Base-by-base conservation (phyloP, 2,888 invertebrate species). In the Ctena decussata region DNA sequence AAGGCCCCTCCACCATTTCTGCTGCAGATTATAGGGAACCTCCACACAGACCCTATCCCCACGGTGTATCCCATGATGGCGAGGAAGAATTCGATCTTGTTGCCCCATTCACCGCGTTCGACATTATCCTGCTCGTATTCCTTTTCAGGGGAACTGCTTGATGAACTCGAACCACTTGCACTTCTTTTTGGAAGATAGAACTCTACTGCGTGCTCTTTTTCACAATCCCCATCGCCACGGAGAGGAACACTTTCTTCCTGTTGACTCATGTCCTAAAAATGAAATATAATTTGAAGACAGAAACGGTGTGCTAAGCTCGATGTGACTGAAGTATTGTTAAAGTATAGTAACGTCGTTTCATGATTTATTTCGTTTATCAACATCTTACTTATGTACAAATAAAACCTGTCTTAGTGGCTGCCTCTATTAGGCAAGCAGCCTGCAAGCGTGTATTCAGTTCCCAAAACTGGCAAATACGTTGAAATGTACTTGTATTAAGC, bases 21-120 rank as follows among this genome's bases (percentile, higher is more conserved):
- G 35, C 84, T 82, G 32, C 84, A 87, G 0, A 82, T 81, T 11
- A 84, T 84, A 0, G 86, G 86, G 53, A 87, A 87, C 32, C 86
- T 75, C 86, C 86, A 87, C n/a, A 87, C 81, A 60, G 84, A 84
- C 30, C 86, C 86, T 18, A 87, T 81, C 6, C 86, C 86, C 2
- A 87, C 86, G 11, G 84, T 87, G 70, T 87, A 87, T 15, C 86
- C 86, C 69, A 84, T 80, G 37, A 87, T 84, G 5, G 86, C 84
- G 39, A 87, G 79, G 60, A 87, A 84, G 53, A 87, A 87, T 60
- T 87, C 86, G 6, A 77, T n/a, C 60, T 82, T 81, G 75, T 80
- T 84, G 0, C 76, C 76, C 84, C 84, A 87, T 30, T 65, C 46
- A 18, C 86, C 84, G 3, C 86, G 18, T 27, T 79, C 83, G 2